Conservation (phyloP, 2,888 invertebrate genomes). For the Scaptodrosophila latifasciaeformis region DNA sequence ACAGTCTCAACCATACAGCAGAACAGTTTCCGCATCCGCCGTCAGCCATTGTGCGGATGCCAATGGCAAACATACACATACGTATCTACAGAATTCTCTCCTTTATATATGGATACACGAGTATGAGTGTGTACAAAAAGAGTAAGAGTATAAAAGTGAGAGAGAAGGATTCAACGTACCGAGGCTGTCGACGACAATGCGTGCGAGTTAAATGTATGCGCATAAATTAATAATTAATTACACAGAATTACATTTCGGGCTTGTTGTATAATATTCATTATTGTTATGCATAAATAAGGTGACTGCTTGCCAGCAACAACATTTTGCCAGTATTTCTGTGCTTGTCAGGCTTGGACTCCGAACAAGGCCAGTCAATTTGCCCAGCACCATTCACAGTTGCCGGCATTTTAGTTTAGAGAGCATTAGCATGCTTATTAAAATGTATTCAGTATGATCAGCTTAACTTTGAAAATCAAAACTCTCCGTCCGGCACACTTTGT, state of each 20-base stretch:
- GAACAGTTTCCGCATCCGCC: constrained; percentile 69
- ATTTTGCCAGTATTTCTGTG: constrained; percentile 4
- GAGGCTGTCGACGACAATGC: constrained; percentile 62
- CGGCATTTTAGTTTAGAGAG: constrained; percentile 43
- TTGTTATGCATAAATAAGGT: constrained; percentile 73
- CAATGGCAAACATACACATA: constrained; percentile 51
- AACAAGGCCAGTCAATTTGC: constrained; percentile 39
- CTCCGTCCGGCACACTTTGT: too few relatives aligned
- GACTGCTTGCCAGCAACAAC: constrained; percentile 27
- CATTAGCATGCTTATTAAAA: constrained; percentile 60
- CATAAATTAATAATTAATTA: constrained; percentile 74
- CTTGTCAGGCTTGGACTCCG: background rate
- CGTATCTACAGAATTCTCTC: background rate
- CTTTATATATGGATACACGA: too few relatives aligned
- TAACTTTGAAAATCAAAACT: constrained; percentile 7
- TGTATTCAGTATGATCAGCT: too few relatives aligned
- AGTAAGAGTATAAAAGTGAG: too few relatives aligned
- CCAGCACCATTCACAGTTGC: constrained; percentile 30
- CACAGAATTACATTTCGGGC: constrained; percentile 73
- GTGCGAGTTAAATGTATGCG: constrained; percentile 72
- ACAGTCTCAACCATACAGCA: constrained; percentile 62
- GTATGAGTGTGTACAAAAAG: too few relatives aligned
- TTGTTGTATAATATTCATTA: constrained; percentile 73
- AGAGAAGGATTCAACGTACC: too few relatives aligned
- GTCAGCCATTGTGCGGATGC: constrained; percentile 64